These are phyloP conservation scores for Xenotilapia caudafasciata DNA, from an alignment of 2,113 vertebrate genomes.

Conservation along the genomic window DNA sequence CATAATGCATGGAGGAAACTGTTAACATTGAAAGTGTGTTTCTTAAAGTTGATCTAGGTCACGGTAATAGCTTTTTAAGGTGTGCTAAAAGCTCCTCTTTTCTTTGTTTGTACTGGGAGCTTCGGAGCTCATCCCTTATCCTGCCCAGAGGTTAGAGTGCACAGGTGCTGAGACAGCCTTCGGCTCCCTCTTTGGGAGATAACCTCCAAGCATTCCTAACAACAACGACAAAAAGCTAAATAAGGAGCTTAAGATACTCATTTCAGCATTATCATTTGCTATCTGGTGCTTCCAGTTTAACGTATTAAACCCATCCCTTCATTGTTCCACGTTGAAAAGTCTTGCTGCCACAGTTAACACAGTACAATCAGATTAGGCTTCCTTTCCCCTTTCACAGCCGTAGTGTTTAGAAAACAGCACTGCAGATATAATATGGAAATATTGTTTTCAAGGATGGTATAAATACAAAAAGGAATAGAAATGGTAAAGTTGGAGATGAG, in stretches of 20 bases:
- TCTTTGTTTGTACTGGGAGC: not conserved
- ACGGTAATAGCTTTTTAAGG: not conserved
- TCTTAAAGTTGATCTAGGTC: not conserved
- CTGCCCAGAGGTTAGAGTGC: not conserved
- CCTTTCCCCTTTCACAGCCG: not conserved
- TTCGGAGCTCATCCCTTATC: not conserved
- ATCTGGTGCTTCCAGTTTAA: not conserved
- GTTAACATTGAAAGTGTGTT: not conserved
- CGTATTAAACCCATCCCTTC: not conserved
- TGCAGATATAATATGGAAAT: conserved; percentile 4
- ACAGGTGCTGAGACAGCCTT: not conserved
- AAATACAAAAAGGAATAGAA: not conserved
- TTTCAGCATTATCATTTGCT: not conserved
- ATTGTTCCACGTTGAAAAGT: not conserved
- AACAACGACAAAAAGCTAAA: not conserved
- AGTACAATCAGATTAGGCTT: not conserved
- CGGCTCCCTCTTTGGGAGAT: not conserved
- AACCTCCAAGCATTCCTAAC: not conserved
- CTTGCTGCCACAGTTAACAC: not conserved
- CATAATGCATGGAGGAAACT: not conserved
- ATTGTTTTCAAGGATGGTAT: not conserved
- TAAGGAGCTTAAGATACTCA: not conserved
- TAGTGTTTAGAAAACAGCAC: not conserved
- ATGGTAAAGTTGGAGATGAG: not conserved
- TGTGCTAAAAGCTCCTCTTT: not conserved